Evolutionary conservation across 2,888 invertebrate genomes (phyloP).

Genomic region (Pheosia tremula): DNA sequence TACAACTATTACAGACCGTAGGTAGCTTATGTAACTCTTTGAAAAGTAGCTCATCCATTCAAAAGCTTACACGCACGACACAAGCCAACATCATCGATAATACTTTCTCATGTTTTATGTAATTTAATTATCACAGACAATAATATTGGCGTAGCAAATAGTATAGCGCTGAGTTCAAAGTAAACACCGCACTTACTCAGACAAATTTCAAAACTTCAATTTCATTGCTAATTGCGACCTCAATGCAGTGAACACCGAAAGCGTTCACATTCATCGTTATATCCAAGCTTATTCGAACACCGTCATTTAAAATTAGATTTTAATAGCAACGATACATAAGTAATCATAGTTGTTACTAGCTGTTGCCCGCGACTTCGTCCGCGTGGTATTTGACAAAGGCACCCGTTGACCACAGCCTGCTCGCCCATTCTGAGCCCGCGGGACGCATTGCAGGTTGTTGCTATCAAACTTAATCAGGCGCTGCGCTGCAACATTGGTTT

Average conservation of each 20-base stretch:
- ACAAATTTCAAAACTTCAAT: slow-evolving; percentile 18
- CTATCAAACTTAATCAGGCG: too few relatives aligned
- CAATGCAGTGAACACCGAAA: slow-evolving; percentile 12
- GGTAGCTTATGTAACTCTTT: slow-evolving; percentile 1
- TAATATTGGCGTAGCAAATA: slow-evolving; percentile 27
- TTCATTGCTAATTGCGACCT: slow-evolving; percentile 12
- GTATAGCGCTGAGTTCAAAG: slow-evolving; percentile 16
- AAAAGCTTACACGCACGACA: slow-evolving; percentile 36
- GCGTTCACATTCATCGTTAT: not conserved
- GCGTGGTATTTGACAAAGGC: too few relatives aligned
- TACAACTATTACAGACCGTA: not conserved
- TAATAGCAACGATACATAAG: not conserved
- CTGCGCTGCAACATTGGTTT: too few relatives aligned
- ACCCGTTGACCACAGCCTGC: too few relatives aligned
- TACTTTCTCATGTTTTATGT: slow-evolving; percentile 48
- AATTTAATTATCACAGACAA: slow-evolving; percentile 39
- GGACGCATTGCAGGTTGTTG: too few relatives aligned
- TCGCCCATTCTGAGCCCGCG: too few relatives aligned
- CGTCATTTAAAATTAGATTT: slow-evolving; percentile 1
- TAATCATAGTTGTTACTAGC: not conserved
- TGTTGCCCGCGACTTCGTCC: too few relatives aligned
- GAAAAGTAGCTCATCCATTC: slow-evolving; percentile 7
- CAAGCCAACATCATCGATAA: slow-evolving; percentile 41
- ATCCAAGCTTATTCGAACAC: not conserved
- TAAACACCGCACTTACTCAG: slow-evolving; percentile 11